Evolutionary conservation across 2,888 invertebrate species (phyloP).

Genomic region (Pheosia tremula): DNA sequence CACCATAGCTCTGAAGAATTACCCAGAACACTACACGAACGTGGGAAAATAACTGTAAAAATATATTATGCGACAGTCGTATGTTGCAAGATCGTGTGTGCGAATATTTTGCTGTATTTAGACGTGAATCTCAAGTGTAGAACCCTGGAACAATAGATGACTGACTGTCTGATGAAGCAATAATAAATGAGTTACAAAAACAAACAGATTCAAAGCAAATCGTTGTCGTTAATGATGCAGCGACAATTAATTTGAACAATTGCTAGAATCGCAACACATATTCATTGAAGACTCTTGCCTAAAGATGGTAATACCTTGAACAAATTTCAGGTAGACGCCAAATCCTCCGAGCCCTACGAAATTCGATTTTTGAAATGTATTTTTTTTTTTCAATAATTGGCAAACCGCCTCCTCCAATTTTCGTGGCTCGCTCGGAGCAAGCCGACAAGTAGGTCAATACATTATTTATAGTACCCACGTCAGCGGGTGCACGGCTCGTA

Average conservation of each 20-base stretch:
- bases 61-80: conserved; percentile 5
- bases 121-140: not conserved
- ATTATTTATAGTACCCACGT: conserved; percentile 74
- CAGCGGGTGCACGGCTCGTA: conserved; percentile 41
- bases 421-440: conserved; percentile 17
- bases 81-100: conserved; percentile 7
- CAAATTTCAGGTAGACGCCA: too few relatives aligned
- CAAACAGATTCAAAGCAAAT: not conserved
- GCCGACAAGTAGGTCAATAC: conserved; percentile 70
- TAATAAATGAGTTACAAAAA: not conserved
- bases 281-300: too few relatives aligned
- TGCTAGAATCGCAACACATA: too few relatives aligned
- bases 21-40: conserved; percentile 12
- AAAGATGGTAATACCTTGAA: too few relatives aligned
- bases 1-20: conserved; percentile 31
- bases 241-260: not conserved
- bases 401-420: conserved; percentile 23
- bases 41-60: conserved; percentile 14
- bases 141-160: not conserved
- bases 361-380: too few relatives aligned
- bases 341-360: too few relatives aligned
- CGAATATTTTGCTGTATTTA: conserved; percentile 8
- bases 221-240: too few relatives aligned
- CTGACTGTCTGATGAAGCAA: not conserved
- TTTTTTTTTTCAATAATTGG: conserved; percentile 21